Conservation (phyloP, 2,888 invertebrate species). For the Tachina fera region DNA sequence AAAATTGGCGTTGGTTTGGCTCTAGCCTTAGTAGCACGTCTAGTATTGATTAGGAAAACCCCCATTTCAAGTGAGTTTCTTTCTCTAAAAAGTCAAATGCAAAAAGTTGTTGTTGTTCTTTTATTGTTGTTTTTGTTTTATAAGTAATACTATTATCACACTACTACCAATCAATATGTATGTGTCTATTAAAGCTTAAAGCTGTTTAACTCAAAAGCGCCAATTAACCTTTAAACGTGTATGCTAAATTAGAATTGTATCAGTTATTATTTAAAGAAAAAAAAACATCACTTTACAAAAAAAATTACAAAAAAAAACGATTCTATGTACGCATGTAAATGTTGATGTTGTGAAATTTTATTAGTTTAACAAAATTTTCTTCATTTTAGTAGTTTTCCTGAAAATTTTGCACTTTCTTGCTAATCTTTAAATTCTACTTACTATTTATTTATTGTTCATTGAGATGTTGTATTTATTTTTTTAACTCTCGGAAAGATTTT, state of each 20-base stretch:
- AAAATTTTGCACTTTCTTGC: constrained; percentile 75
- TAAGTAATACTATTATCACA: constrained; percentile 41
- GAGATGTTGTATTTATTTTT: neutral
- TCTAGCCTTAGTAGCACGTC: constrained; percentile 92
- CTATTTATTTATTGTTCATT: neutral
- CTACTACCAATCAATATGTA: constrained; percentile 48
- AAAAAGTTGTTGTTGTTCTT: constrained; percentile 41
- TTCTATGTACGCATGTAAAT: constrained; percentile 68
- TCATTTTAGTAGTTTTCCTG: constrained; percentile 30
- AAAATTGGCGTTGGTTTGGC: constrained; percentile 93
- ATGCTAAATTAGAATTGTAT: constrained; percentile 24
- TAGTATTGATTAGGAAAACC: constrained; percentile 90
- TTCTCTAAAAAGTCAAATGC: constrained; percentile 69
- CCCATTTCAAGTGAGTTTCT: constrained; percentile 83
- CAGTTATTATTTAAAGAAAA: neutral
- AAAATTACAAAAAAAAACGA: constrained; percentile 3
- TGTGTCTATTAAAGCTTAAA: constrained; percentile 66
- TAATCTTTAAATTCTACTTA: constrained; percentile 31
- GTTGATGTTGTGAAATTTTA: constrained; percentile 67
- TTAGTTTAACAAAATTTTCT: constrained; percentile 48
- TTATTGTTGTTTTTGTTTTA: constrained; percentile 17
- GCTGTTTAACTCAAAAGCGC: constrained; percentile 66
- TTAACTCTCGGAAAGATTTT: constrained; percentile 13
- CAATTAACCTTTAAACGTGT: constrained; percentile 65
- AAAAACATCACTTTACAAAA: constrained; percentile 7